Percentiles rank a stretch among this genome's conserved stretches.
Conservation (phyloP, 1,140 invertebrate species). For the Drosophila nebulosa region DNA sequence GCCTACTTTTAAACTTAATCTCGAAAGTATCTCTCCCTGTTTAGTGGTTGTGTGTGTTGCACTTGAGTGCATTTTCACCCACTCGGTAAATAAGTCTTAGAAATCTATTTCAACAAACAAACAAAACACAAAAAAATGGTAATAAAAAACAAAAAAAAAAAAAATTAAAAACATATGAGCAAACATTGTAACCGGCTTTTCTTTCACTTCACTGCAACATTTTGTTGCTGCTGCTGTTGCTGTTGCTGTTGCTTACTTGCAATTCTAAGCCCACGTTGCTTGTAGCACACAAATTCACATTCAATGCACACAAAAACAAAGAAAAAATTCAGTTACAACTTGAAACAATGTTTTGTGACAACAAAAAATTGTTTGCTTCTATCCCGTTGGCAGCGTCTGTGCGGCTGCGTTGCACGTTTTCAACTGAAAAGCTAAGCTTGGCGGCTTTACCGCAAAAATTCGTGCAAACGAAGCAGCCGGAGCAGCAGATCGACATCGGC, state of each 20-base stretch:
- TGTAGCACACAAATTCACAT: constrained; percentile 32
- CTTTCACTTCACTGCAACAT: constrained; percentile 24
- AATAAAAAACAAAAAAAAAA: constrained; percentile 9
- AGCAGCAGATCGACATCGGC: constrained; percentile 13
- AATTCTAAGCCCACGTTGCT: constrained; percentile 32
- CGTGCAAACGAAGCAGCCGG: constrained; percentile 34
- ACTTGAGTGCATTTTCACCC: constrained; percentile 53
- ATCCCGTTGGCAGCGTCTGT: constrained; percentile 54
- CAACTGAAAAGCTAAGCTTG: constrained; percentile 55
- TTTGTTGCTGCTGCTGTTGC: background rate
- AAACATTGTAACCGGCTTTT: background rate
- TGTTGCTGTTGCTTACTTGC: constrained; percentile 34
- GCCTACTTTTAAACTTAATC: constrained; percentile 22
- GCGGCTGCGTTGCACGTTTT: constrained; percentile 75
- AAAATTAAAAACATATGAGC: background rate
- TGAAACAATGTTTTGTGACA: constrained; percentile 1
- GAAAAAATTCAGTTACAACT: background rate
- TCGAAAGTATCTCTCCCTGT: constrained; percentile 13
- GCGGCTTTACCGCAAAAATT: constrained; percentile 58
- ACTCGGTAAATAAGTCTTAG: constrained; percentile 15
- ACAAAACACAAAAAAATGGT: constrained; percentile 2
- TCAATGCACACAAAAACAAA: background rate
- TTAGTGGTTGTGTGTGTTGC: constrained; percentile 31
- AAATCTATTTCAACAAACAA: background rate
- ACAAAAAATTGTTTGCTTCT: background rate